A percentile compares a stretch with the other conserved stretches of the same genome.
phyloP scores from a whole-genome alignment of 2,113 vertebrate genomes.

The Vidua chalybeata region DNA sequence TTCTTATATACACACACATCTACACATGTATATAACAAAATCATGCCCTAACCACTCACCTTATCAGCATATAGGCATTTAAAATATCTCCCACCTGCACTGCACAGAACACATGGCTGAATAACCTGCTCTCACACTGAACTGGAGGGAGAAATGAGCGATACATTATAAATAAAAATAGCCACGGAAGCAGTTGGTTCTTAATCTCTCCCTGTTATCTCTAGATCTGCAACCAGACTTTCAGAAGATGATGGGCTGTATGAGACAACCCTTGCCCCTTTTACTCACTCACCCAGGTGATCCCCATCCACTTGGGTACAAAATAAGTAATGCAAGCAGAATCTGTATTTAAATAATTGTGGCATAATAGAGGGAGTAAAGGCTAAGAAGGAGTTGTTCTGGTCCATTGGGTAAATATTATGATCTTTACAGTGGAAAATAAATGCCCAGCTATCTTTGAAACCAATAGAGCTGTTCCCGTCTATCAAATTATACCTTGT shows the following conservation, averaged over 20 bases:
- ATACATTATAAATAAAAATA: conserved; percentile 42
- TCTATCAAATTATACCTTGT: conserved; percentile 46
- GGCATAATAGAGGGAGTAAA: conserved; percentile 53
- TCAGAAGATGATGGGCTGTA: not conserved
- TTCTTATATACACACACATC: not conserved
- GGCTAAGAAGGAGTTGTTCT: conserved; percentile 64
- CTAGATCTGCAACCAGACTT: not conserved
- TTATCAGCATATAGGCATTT: conserved; percentile 18
- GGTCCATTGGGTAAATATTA: conserved; percentile 62
- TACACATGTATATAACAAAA: not conserved
- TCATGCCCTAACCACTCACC: conserved; percentile 46
- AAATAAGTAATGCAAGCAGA: conserved; percentile 35
- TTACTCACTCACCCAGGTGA: conserved; percentile 41
- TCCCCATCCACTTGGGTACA: not conserved
- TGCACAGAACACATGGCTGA: conserved; percentile 10
- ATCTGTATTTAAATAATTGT: conserved; percentile 62
- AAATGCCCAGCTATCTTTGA: conserved; percentile 53
- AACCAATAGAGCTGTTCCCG: conserved; percentile 53
- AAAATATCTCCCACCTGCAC: conserved; percentile 48
- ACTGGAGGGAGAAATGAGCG: not conserved
- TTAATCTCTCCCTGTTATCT: conserved; percentile 9
- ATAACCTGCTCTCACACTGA: conserved; percentile 12
- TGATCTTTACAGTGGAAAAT: conserved; percentile 60
- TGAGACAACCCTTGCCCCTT: conserved; percentile 15
- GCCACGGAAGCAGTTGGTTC: not conserved